Evolutionary conservation across 1,140 invertebrate species (phyloP).

Genomic region (Lepidurus packardi): DNA sequence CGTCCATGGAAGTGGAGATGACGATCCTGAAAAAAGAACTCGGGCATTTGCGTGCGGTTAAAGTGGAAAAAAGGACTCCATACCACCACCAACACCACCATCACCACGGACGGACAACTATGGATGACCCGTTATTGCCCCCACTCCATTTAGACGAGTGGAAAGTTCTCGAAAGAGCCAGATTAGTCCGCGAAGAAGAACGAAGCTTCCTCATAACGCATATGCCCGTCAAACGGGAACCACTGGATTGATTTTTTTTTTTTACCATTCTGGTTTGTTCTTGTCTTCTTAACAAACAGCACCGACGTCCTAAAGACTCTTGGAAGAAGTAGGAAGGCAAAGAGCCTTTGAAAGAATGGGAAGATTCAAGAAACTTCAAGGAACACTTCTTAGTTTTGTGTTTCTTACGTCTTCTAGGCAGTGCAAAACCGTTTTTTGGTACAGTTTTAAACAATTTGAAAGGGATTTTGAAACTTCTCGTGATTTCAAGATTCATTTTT

Average conservation of each 20-base stretch:
- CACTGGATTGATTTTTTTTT: background rate
- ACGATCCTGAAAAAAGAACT: background rate
- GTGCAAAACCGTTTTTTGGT: too few species aligned
- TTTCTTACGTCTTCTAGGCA: too few species aligned
- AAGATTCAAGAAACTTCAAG: too few species aligned
- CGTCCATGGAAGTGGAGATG: background rate
- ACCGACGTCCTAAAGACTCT: too few species aligned
- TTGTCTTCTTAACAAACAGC: background rate
- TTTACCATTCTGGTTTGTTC: background rate
- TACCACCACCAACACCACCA: background rate
- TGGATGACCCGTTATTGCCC: too few species aligned
- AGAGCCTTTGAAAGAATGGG: too few species aligned
- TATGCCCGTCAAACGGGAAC: constrained; percentile 11
- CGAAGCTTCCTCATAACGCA: background rate
- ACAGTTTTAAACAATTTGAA: too few species aligned
- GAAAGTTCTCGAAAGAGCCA: background rate
- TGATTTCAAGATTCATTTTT: too few species aligned
- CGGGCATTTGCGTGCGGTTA: background rate
- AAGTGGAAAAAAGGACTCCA: background rate
- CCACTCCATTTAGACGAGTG: background rate
- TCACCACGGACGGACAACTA: background rate
- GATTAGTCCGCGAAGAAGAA: constrained; percentile 2
- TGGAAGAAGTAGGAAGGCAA: too few species aligned
- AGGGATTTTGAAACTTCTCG: too few species aligned
- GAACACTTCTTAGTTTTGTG: too few species aligned